Conservation (phyloP, 2,797 vertebrate species). For the Lithobates pipiens region DNA sequence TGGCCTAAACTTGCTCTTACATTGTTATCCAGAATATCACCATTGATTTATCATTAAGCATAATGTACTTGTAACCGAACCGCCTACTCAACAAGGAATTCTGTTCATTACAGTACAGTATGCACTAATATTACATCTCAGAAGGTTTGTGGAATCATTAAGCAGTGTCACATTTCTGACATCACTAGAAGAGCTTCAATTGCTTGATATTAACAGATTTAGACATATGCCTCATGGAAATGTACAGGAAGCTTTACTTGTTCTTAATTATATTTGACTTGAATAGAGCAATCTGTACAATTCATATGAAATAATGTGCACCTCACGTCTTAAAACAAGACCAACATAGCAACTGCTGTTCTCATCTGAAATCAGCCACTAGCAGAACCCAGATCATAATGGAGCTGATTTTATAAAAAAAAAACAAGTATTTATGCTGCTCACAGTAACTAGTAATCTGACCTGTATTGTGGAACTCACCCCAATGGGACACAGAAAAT, state of each 20-base stretch:
- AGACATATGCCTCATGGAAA: constrained; percentile 1
- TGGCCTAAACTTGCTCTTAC: background rate
- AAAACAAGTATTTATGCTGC: background rate
- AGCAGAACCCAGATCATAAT: background rate
- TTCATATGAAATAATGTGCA: background rate
- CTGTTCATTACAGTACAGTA: background rate
- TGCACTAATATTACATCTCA: background rate
- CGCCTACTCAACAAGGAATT: background rate
- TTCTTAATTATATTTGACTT: background rate
- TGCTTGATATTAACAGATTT: constrained; percentile 3
- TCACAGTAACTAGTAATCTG: background rate
- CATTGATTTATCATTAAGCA: background rate
- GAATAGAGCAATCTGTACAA: constrained; percentile 3
- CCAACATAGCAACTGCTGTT: background rate
- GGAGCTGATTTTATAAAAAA: background rate
- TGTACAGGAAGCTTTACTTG: background rate
- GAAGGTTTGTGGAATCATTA: background rate
- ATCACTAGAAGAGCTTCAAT: background rate
- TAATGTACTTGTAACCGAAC: background rate
- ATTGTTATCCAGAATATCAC: background rate
- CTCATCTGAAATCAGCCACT: background rate
- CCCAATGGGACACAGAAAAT: too few relatives aligned
- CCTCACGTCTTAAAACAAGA: background rate
- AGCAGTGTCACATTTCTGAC: constrained; percentile 1
- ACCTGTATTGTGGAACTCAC: too few relatives aligned